Evolutionary conservation across 2,888 invertebrate species (phyloP), one percentile per base, ranked within the genome.

Genomic region (Drosophila stalkeri): DNA sequence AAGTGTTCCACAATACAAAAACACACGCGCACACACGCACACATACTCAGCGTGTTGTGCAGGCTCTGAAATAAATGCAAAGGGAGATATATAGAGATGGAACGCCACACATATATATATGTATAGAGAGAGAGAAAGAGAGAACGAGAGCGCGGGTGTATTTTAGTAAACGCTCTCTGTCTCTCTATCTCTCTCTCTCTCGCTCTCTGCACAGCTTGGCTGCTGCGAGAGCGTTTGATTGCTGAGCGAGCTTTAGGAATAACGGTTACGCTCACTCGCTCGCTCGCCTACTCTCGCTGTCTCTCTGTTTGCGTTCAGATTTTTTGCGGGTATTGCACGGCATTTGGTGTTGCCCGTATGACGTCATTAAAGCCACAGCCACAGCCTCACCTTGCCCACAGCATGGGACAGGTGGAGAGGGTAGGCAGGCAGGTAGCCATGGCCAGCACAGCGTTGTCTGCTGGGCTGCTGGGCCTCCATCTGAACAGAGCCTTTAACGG

Each of bases 341-440:
- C 68, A 64, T 72, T 78, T 75, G 72, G 71, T 77, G 80, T 82
- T 81, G 44, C 66, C 43, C 67, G 76, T 64, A 86, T 86, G 86
- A 86, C 86, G 86, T 86, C 86, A 86, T 89, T 75, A 86, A 86
- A 82, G 77, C 85, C 70, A 66, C 70, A 69, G 74, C 61, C 70
- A 64, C 70, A 72, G 74, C 61, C 52, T 86, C 81, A 86, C 86
- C 86, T 86, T 86, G 83, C 72, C 73, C 72, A 82, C 39, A 55
- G 78, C 66, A 73, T 4, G 27, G 59, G n/a, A 23, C 35, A 35
- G 44, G 46, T 43, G 20, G n/a, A 8, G 18, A 14, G 6, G 27
- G 27, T 39, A 70, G 76, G 27, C 49, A 70, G 76, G 67, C 69
- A 27, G 72, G 69, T 70, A 66, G 70, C 66, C 75, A 69, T 54